Base-by-base conservation (phyloP, 2,113 vertebrate species). In the Colinus virginianus region DNA sequence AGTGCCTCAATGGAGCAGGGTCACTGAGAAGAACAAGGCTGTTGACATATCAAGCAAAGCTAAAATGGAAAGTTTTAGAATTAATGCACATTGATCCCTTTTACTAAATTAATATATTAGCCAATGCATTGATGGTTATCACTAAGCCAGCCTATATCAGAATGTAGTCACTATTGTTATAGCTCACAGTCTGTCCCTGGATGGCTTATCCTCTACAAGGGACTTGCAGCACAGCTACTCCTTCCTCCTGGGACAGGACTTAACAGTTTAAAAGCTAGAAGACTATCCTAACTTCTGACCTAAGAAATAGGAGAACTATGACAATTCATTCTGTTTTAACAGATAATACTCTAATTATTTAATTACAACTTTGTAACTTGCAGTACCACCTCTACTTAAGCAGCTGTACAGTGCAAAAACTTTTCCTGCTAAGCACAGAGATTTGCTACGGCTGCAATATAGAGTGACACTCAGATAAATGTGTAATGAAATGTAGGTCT, bases 111-210 rank as follows among this genome's bases (percentile, higher is more conserved):
- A 51, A 51, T 51, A 26, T 26, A 51, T 51, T 51, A 51, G 13
- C 49, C 16, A 28, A 28, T 28, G 9, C 28, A 53, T 53, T 53
- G 51, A 53, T 53, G 5, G 14, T 14, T 53, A 30, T 53, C 8
- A 16, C 26, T 53, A 28, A 53, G 51, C 26, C 51, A 53, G 26
- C 28, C 26, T 16, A 9, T 53, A 53, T 53, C 51, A 53, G 26
- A 15, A 30, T 13, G 16, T 0, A 0, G 34, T 42, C 56, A 28
- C 21, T 8, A 22, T 36, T 0, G 1, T 43, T 68, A 43, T 5
- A 55, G 11, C 53, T 68, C 2, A 0, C 13, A 36, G 19, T 13
- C n/a, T 43, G 25, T 59, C 18, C 74, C 56, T 0, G 2, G 10
- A 21, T 9, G 21, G 38, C 8, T 9, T 59, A 18, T 36, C 45